These are phyloP conservation scores for Merops nubicus DNA, from an alignment of 2,113 vertebrate genomes.

Conservation along the genomic window DNA sequence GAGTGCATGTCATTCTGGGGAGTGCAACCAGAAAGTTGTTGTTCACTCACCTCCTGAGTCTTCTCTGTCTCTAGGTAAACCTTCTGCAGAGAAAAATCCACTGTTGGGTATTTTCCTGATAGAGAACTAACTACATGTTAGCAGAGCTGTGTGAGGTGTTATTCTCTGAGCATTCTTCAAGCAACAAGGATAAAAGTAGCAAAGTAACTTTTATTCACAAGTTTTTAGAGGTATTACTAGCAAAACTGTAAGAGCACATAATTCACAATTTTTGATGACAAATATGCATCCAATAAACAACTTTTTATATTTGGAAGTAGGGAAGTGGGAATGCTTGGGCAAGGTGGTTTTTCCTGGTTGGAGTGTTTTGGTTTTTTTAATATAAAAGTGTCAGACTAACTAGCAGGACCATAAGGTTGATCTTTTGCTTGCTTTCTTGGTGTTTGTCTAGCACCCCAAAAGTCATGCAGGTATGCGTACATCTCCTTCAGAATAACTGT, in stretches of 20 bases:
- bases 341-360: too few relatives aligned
- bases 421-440: neutral
- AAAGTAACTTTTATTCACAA: neutral
- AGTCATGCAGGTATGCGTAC: neutral
- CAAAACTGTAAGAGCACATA: neutral
- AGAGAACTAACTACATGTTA: neutral
- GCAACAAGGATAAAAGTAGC: neutral
- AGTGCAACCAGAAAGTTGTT: accelerated
- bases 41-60: neutral
- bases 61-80: neutral
- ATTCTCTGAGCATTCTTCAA: neutral
- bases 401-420: neutral
- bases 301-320: neutral
- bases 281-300: neutral
- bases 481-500: neutral
- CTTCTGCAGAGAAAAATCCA: neutral
- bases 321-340: accelerated
- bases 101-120: neutral
- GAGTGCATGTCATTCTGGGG: accelerated
- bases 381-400: neutral
- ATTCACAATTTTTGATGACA: neutral
- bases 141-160: neutral
- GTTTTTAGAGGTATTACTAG: neutral
- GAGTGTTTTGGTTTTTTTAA: neutral
- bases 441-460: neutral